Evolutionary conservation across 2,113 vertebrate species (phyloP).

Genomic region (Otus sunia): DNA sequence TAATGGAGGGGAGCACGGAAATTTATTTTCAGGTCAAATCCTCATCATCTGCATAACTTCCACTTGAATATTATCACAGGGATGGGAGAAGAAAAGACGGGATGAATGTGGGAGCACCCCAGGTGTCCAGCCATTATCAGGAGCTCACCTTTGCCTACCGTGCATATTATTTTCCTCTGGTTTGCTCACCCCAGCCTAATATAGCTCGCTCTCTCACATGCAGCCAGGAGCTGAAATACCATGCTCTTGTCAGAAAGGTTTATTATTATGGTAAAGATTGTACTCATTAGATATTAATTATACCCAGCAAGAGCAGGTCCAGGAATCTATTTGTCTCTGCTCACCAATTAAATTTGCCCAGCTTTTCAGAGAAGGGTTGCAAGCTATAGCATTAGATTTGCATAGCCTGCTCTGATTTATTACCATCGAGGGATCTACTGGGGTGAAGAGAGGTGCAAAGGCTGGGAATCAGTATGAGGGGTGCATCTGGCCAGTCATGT

Average conservation of each 20-base stretch:
- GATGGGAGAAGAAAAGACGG: no score
- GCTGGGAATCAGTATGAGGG: background rate
- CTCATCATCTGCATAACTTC: no score
- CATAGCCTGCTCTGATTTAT: background rate
- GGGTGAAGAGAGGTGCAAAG: background rate
- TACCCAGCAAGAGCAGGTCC: conserved; percentile 44
- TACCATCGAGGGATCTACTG: background rate
- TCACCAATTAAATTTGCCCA: background rate
- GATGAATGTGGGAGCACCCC: no score
- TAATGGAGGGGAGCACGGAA: no score
- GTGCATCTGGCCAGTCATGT: fast-evolving
- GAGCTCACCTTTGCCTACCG: conserved; percentile 9
- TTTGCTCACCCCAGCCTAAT: background rate
- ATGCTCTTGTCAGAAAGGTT: conserved; percentile 50
- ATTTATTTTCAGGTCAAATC: no score
- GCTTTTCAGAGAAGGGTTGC: background rate
- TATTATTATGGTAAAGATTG: conserved; percentile 62
- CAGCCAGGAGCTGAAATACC: conserved; percentile 40
- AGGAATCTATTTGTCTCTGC: conserved; percentile 50
- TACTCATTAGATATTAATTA: conserved; percentile 66
- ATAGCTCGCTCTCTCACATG: background rate
- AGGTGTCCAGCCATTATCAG: no score
- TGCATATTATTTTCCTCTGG: conserved; percentile 38
- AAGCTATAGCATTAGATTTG: background rate
- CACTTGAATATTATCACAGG: no score